A percentile compares a stretch with the other conserved stretches of the same genome.
Evolutionary conservation across 2,113 vertebrate species (phyloP).

Genomic region (Laticauda colubrina): DNA sequence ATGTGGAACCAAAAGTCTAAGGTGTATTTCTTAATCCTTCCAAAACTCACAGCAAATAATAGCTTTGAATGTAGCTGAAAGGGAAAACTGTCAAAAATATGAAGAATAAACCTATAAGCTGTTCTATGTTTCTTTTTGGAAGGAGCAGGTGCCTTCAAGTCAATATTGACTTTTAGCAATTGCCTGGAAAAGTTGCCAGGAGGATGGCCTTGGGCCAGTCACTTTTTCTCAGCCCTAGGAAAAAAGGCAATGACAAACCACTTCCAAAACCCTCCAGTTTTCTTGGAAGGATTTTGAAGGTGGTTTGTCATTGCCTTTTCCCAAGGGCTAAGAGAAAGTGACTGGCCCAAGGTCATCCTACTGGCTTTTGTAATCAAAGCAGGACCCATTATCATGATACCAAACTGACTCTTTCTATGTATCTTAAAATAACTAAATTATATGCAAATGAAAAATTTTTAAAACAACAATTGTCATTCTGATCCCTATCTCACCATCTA

Average conservation of each 20-base stretch:
- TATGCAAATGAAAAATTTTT: background rate
- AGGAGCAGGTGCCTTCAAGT: background rate
- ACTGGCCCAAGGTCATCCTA: background rate
- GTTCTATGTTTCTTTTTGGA: background rate
- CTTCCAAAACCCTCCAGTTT: background rate
- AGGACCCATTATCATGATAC: background rate
- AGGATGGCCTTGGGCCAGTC: too few species aligned
- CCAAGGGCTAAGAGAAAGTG: background rate
- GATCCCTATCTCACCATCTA: background rate
- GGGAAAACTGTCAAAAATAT: background rate
- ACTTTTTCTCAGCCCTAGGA: too few species aligned
- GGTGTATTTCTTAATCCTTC: background rate
- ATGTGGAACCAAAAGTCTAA: background rate
- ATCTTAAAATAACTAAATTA: background rate
- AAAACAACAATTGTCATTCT: background rate
- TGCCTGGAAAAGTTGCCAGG: background rate
- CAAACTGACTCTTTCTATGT: background rate
- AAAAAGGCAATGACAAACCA: too few species aligned
- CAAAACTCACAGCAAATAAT: background rate
- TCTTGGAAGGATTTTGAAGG: background rate
- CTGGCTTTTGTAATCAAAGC: background rate
- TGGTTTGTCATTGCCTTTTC: background rate
- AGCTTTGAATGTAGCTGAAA: background rate
- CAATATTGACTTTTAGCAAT: background rate
- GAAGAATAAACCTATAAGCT: background rate